Conservation (phyloP, 2,797 vertebrate genomes). For the Amblyraja radiata region DNA sequence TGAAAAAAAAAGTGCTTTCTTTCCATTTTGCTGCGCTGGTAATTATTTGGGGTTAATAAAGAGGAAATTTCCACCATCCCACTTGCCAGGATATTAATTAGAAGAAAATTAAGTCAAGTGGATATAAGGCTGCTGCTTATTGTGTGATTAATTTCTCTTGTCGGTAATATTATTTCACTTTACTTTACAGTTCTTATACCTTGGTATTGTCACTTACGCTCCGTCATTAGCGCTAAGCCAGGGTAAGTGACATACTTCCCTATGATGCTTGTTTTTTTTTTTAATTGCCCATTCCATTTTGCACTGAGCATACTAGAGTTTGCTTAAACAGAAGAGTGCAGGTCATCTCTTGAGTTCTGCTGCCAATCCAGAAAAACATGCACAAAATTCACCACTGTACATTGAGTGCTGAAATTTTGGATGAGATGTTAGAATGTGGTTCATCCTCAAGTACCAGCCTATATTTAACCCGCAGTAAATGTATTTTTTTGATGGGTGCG, state of each 20-base stretch:
- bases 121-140: not conserved
- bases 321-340: too few relatives aligned
- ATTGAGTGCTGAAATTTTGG: not conserved
- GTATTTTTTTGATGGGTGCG: not conserved
- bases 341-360: not conserved
- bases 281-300: too few relatives aligned
- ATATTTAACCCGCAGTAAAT: not conserved
- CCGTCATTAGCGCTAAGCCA: conserved; percentile 34
- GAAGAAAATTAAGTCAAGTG: not conserved
- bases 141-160: not conserved
- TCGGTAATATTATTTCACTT: not conserved
- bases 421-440: not conserved
- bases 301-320: not conserved
- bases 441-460: not conserved
- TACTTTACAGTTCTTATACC: conserved; percentile 22
- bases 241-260: conserved; percentile 5
- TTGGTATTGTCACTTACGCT: conserved; percentile 23
- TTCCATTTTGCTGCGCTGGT: not conserved
- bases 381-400: not conserved
- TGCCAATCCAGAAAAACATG: not conserved
- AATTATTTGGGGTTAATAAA: not conserved
- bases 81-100: not conserved
- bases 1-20: not conserved
- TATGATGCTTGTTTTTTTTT: not conserved
- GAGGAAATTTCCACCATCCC: not conserved